phyloP scores from a whole-genome alignment of 2,113 vertebrate species.

The Calyptommatus sinebrachiatus region DNA sequence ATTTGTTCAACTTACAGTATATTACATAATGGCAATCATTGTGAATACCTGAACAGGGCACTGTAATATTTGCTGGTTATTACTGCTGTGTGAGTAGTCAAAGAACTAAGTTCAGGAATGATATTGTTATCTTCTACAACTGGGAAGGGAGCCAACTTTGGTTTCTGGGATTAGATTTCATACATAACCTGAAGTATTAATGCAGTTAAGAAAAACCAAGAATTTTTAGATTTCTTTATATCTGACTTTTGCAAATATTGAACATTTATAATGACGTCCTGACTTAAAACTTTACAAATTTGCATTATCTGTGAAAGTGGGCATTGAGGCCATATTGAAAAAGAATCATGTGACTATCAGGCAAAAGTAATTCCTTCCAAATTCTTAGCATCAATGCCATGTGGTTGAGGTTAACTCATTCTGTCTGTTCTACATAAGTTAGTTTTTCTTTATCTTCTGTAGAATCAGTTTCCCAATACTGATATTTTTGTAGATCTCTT shows the following conservation, averaged over 20 bases:
- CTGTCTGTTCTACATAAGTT: background rate
- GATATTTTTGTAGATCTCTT: background rate
- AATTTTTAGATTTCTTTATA: slow-evolving; percentile 5
- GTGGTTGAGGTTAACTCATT: background rate
- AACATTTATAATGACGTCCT: background rate
- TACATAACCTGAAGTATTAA: background rate
- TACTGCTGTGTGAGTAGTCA: background rate
- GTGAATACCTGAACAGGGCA: too few relatives aligned
- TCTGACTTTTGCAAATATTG: background rate
- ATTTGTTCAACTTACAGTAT: too few relatives aligned
- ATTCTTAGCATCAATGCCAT: background rate
- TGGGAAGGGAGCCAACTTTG: background rate
- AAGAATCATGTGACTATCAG: background rate
- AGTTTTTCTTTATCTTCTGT: too few relatives aligned
- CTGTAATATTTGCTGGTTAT: too few relatives aligned
- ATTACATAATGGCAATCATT: too few relatives aligned
- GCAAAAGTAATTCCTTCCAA: background rate
- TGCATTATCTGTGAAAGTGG: background rate
- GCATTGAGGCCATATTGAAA: background rate
- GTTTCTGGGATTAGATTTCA: background rate
- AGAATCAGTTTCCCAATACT: slow-evolving; percentile 22
- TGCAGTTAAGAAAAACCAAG: background rate
- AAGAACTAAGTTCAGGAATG: background rate
- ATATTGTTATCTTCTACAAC: background rate
- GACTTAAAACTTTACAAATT: background rate